Base-by-base conservation (phyloP, 2,888 invertebrate species). In the Psylliodes chrysocephalus region DNA sequence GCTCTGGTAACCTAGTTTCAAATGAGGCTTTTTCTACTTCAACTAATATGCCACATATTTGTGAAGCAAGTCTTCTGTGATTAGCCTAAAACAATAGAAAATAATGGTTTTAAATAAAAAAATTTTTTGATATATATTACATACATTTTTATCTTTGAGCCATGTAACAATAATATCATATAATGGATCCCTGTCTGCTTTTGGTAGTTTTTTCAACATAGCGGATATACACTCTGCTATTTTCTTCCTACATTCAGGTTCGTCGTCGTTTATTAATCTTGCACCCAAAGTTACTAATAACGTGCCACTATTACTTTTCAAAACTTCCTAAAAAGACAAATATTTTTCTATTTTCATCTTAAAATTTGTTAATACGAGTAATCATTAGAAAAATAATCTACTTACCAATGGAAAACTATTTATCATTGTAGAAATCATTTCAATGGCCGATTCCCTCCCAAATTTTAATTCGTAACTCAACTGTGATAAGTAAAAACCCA, bases 381-480 rank as follows among this genome's bases (percentile, higher is more conserved):
- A n/a, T n/a, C n/a, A n/a, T n/a, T n/a, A n/a, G n/a, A n/a, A n/a
- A n/a, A n/a, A n/a, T n/a, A n/a, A n/a, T n/a, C 82, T 66, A 84
- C 87, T 84, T 82, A 93, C 93, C 82, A 87, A 81, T 1, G 92
- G 91, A 73, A 96, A 90, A 61, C 90, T 88, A 60, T 87, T 88
- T 56, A 96, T 89, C 56, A 98, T 87, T 69, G 88, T 87, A 38
- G 90, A 88, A 38, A 98, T 82, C 86, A 96, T 94, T 79, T 93
- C 91, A 2, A 97, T 84, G 0, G 94, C 94, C 0, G 96, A 95
- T 60, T 92, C 87, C 15, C 97, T 85, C 0, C 98, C 98, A 46
- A 89, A 88, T 70, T 93, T 90, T 70, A 91, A 78, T 70, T 93
- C 91, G 75, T 93, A 98, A 69, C 89, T 89, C 46, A 97, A 81